Conservation (phyloP, 2,888 invertebrate species). For the Phaedon cochleariae region DNA sequence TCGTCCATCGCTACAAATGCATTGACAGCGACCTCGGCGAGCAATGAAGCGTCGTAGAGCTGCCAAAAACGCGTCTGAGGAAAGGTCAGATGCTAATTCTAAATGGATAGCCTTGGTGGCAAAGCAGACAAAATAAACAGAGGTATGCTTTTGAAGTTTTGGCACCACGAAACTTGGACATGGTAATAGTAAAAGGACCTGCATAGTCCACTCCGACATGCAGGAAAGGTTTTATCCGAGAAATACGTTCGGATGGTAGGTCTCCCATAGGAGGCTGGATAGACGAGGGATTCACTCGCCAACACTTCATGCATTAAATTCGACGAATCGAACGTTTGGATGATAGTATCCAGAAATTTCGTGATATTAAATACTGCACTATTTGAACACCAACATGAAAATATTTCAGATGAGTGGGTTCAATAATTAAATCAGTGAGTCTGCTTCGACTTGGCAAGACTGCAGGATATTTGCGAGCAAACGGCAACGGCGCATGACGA, state of each 20-base stretch:
- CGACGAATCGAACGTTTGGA: neutral
- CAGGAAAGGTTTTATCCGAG: constrained; percentile 32
- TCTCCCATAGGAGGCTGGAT: constrained; percentile 45
- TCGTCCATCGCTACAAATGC: constrained; percentile 24
- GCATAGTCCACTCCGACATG: constrained; percentile 30
- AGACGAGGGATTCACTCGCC: constrained; percentile 26
- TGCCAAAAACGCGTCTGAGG: constrained; percentile 42
- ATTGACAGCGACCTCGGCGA: constrained; percentile 17
- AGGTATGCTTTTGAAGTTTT: constrained; percentile 34
- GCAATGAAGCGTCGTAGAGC: constrained; percentile 23
- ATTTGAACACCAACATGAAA: neutral
- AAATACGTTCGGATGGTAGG: constrained; percentile 40
- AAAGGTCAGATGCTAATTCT: constrained; percentile 43
- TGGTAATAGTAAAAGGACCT: constrained; percentile 27
- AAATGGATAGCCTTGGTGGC: constrained; percentile 47
- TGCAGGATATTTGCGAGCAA: neutral
- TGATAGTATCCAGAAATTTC: neutral
- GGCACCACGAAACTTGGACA: constrained; percentile 25
- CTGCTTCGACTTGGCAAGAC: neutral
- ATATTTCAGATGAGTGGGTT: neutral
- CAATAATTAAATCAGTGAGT: neutral
- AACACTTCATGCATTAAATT: constrained; percentile 18
- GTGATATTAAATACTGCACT: neutral
- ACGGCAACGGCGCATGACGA: neutral
- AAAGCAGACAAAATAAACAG: constrained; percentile 45